These are phyloP conservation scores for Cirrhinus molitorella DNA, from an alignment of 2,797 vertebrate genomes.

Conservation along the genomic window DNA sequence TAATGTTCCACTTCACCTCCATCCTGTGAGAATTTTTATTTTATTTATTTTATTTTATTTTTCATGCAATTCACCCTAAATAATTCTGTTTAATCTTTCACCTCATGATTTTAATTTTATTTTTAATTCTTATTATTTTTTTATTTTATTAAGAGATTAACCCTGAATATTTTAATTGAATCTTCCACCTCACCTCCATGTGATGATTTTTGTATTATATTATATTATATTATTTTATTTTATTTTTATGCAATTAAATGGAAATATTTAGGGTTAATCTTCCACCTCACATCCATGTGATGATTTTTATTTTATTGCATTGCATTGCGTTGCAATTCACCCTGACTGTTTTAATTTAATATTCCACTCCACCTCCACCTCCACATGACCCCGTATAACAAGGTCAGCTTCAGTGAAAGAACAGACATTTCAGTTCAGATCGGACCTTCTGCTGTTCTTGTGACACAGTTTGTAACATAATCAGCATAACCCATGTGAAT, in stretches of 20 bases:
- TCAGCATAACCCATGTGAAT: conserved; percentile 21
- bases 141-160: neutral
- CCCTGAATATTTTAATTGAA: neutral
- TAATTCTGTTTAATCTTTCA: neutral
- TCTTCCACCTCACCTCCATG: too few species aligned
- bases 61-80: neutral
- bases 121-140: too few species aligned
- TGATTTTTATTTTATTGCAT: too few species aligned
- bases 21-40: neutral
- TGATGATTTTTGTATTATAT: too few species aligned
- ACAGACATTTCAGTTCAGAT: neutral
- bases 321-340: neutral
- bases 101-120: neutral
- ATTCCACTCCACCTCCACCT: too few species aligned
- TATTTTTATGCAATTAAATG: too few species aligned
- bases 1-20: neutral
- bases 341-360: too few species aligned
- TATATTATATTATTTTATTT: too few species aligned
- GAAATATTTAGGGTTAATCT: neutral
- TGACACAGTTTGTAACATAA: neutral
- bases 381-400: neutral
- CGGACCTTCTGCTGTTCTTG: neutral
- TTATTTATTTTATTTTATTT: neutral
- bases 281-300: neutral
- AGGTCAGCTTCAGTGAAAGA: neutral